A percentile compares a stretch with the other conserved stretches of the same genome.
phyloP scores from a whole-genome alignment of 1,140 invertebrate species.

The Lineus longissimus region DNA sequence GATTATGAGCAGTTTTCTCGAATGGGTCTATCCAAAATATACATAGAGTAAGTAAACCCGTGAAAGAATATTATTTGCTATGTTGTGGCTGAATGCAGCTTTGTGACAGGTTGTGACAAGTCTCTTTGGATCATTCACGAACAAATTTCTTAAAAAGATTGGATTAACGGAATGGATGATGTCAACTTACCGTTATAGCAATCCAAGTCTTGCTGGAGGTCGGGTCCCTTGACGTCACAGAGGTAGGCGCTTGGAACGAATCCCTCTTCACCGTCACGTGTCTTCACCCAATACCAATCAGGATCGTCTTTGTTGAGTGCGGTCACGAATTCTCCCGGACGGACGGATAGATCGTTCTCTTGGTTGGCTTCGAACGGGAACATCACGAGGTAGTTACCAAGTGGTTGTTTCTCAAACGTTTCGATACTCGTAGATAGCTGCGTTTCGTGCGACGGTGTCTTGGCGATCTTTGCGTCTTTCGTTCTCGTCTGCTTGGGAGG shows the following conservation, averaged over 20 bases:
- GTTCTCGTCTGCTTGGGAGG: constrained; percentile 6
- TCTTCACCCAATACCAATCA: constrained; percentile 93
- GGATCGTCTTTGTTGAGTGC: constrained; percentile 89
- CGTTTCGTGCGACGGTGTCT: constrained; percentile 50
- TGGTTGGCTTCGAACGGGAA: constrained; percentile 89
- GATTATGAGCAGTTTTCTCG: not conserved
- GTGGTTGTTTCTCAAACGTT: constrained; percentile 87
- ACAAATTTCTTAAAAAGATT: not conserved
- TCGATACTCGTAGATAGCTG: constrained; percentile 60
- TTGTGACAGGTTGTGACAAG: no score
- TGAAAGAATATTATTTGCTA: no score
- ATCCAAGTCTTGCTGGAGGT: not conserved
- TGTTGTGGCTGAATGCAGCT: no score
- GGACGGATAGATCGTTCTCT: constrained; percentile 91
- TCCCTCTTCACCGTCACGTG: constrained; percentile 87
- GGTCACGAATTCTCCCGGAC: constrained; percentile 89
- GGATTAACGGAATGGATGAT: not conserved
- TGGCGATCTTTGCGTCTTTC: not conserved
- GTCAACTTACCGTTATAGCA: not conserved
- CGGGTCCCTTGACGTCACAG: not conserved
- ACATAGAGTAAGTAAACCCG: not conserved
- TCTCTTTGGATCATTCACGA: no score
- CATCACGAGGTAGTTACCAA: constrained; percentile 83
- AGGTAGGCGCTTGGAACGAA: constrained; percentile 85
- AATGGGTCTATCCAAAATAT: not conserved